Conservation (phyloP, 2,797 vertebrate species). For the Phalloptychus januarius region DNA sequence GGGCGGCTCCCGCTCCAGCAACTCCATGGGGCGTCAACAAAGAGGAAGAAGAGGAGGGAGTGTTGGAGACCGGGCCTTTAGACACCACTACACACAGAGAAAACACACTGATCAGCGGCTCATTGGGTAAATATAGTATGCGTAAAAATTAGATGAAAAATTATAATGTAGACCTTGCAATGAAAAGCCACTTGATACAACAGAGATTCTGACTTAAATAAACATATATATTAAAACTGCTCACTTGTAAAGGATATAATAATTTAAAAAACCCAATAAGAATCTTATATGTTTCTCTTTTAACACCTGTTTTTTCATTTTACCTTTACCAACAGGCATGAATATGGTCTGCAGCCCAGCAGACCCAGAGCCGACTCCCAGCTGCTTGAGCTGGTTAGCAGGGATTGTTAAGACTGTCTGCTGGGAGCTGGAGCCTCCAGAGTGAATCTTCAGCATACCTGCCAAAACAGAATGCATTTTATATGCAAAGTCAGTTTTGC, state of each 20-base stretch:
- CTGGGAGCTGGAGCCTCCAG: slow-evolving; percentile 88
- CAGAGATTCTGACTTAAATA: neutral
- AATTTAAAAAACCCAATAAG: neutral
- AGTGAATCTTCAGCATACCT: slow-evolving; percentile 96
- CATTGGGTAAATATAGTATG: slow-evolving; percentile 19
- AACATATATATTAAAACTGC: slow-evolving; percentile 6
- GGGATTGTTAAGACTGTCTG: slow-evolving; percentile 94
- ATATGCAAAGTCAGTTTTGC: neutral
- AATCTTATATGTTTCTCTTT: slow-evolving; percentile 15
- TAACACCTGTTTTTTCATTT: slow-evolving; percentile 13
- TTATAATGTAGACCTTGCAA: slow-evolving; percentile 22
- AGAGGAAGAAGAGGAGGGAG: slow-evolving; percentile 56
- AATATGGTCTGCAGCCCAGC: slow-evolving; percentile 91
- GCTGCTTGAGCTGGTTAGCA: slow-evolving; percentile 92
- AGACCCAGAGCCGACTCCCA: slow-evolving; percentile 84
- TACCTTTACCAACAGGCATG: slow-evolving; percentile 96
- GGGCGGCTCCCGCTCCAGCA: slow-evolving; percentile 66
- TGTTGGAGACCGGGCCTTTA: slow-evolving; percentile 83
- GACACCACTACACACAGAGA: slow-evolving; percentile 76
- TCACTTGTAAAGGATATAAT: neutral
- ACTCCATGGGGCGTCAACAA: slow-evolving; percentile 55
- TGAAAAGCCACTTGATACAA: slow-evolving; percentile 5
- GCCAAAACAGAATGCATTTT: slow-evolving; percentile 36
- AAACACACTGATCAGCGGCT: slow-evolving; percentile 51
- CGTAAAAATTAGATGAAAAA: slow-evolving; percentile 39